Percentiles rank a stretch among this genome's conserved stretches.
phyloP scores from a whole-genome alignment of 1,140 invertebrate genomes.

The Drosophila paulistorum region DNA sequence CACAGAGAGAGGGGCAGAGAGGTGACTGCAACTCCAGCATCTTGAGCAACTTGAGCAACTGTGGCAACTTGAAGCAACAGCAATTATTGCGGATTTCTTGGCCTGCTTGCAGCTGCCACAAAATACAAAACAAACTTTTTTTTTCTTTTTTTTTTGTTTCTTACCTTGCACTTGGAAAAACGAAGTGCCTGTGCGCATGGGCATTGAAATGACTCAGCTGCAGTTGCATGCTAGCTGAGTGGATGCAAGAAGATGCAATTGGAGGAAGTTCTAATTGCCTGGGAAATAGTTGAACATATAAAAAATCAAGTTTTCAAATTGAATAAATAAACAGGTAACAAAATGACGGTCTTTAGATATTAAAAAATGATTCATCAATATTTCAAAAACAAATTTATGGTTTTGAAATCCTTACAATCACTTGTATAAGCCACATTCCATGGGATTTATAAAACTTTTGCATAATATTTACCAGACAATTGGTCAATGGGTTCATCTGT shows the following conservation, averaged over 20 bases:
- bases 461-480: slow-evolving; percentile 7
- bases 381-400: no score
- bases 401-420: not conserved
- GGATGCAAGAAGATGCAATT: slow-evolving; percentile 16
- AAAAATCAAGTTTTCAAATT: slow-evolving; percentile 22
- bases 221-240: slow-evolving; percentile 23
- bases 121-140: not conserved
- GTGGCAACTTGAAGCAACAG: slow-evolving; percentile 7
- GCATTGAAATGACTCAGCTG: slow-evolving; percentile 37
- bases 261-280: slow-evolving; percentile 55
- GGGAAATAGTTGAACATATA: slow-evolving; percentile 33
- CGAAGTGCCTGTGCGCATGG: slow-evolving; percentile 28
- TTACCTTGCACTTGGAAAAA: slow-evolving; percentile 20
- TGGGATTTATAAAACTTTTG: not conserved
- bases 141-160: not conserved
- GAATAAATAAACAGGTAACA: slow-evolving; percentile 4
- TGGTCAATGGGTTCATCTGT: slow-evolving; percentile 20
- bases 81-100: slow-evolving; percentile 33
- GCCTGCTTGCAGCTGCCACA: slow-evolving; percentile 14
- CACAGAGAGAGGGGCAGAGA: slow-evolving; percentile 9
- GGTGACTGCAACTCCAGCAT: slow-evolving; percentile 14
- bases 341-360: no score
- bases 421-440: not conserved
- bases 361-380: not conserved
- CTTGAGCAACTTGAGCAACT: not conserved